Evolutionary conservation across 2,888 invertebrate genomes (phyloP).

Genomic region (Tenthredo distinguenda): DNA sequence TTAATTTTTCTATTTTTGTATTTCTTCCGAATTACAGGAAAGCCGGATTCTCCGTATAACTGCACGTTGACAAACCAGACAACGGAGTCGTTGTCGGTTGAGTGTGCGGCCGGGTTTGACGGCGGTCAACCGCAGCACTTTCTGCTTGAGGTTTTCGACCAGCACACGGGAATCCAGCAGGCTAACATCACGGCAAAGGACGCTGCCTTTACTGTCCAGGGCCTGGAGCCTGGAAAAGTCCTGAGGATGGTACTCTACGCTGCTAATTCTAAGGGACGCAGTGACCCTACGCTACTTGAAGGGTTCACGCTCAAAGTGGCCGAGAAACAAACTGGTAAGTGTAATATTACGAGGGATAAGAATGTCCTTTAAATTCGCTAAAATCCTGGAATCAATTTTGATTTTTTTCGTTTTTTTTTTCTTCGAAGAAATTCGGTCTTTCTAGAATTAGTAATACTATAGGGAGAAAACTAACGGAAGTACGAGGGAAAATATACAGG

Average conservation of each 20-base stretch:
- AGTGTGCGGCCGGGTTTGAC: constrained; percentile 87
- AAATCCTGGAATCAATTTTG: neutral
- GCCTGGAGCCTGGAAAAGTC: constrained; percentile 88
- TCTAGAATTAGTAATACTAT: no score
- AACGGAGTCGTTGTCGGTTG: constrained; percentile 87
- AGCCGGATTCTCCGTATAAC: constrained; percentile 88
- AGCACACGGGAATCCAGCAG: constrained; percentile 82
- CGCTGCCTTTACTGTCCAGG: constrained; percentile 88
- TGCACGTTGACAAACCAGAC: constrained; percentile 89
- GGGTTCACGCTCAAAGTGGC: constrained; percentile 88
- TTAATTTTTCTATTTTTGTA: neutral
- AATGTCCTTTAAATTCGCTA: neutral
- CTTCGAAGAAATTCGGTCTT: no score
- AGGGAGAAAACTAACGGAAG: no score
- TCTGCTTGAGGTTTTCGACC: constrained; percentile 87
- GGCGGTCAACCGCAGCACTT: constrained; percentile 89
- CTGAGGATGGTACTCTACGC: constrained; percentile 90
- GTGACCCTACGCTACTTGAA: constrained; percentile 85
- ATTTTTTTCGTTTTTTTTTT: no score
- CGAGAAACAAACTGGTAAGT: constrained; percentile 88
- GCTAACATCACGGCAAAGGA: constrained; percentile 86
- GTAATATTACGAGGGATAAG: constrained; percentile 24
- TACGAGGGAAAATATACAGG: neutral
- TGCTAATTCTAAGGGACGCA: constrained; percentile 90
- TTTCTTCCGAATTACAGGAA: constrained; percentile 78